Percentiles rank a stretch among this genome's conserved stretches.
Conservation (phyloP, 2,888 invertebrate species). For the Callinectes sapidus region DNA sequence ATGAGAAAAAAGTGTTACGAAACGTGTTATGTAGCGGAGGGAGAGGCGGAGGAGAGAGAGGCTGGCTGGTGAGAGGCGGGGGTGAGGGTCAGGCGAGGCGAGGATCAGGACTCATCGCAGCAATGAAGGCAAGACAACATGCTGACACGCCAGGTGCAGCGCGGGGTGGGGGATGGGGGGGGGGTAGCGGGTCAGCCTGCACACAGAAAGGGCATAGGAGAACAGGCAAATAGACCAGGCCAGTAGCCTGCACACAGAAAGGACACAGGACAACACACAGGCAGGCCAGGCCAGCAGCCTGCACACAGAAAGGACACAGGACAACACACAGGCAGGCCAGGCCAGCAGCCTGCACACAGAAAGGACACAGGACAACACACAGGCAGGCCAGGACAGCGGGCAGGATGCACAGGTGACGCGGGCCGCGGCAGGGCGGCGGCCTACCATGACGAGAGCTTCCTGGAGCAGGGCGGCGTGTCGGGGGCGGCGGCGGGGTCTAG, state of each 20-base stretch:
- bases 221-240: not conserved
- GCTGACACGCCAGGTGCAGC: not conserved
- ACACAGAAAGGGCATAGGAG: not conserved
- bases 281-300: not conserved
- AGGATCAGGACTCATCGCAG: not conserved
- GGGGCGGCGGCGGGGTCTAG: conserved; percentile 13
- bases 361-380: not conserved
- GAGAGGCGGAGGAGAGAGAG: not conserved
- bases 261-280: not conserved
- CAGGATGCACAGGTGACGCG: not conserved
- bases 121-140: not conserved
- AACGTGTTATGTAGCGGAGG: not conserved
- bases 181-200: no score
- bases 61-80: not conserved
- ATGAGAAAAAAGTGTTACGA: not conserved
- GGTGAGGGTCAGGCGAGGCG: not conserved
- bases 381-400: not conserved
- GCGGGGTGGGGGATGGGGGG: not conserved
- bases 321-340: not conserved
- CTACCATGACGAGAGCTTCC: conserved; percentile 67
- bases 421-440: conserved; percentile 4
- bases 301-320: not conserved
- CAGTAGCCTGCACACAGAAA: not conserved
- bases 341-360: not conserved
- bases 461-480: conserved; percentile 47